Percentiles rank a stretch among this genome's conserved stretches.
These are phyloP conservation scores for Menidia menidia DNA, from an alignment of 2,797 vertebrate species.

Conservation along the genomic window DNA sequence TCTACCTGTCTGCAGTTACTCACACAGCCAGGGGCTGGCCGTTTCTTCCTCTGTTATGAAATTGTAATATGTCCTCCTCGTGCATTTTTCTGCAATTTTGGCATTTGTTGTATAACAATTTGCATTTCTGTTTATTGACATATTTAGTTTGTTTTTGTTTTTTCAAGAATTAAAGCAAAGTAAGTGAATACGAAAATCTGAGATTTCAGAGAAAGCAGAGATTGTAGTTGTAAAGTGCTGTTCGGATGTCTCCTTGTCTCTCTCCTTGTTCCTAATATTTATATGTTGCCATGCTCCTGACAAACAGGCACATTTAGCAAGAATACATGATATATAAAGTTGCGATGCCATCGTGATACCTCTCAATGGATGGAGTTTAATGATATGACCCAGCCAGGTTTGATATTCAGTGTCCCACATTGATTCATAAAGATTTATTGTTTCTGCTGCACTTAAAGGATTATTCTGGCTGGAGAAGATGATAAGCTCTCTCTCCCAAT, in stretches of 20 bases:
- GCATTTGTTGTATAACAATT: constrained; percentile 32
- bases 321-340: constrained; percentile 5
- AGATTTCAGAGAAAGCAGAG: constrained; percentile 8
- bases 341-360: constrained; percentile 12
- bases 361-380: constrained; percentile 31
- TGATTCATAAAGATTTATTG: constrained; percentile 41
- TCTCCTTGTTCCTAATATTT: constrained; percentile 5
- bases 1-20: constrained; percentile 77
- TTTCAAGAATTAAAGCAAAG: constrained; percentile 37
- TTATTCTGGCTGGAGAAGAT: constrained; percentile 25
- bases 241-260: constrained; percentile 16
- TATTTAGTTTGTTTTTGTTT: not conserved
- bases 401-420: constrained; percentile 32
- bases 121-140: constrained; percentile 1
- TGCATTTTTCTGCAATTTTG: constrained; percentile 40
- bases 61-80: constrained; percentile 59
- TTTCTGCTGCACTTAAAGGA: constrained; percentile 27
- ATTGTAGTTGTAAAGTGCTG: constrained; percentile 6
- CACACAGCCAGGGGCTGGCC: constrained; percentile 78
- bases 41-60: constrained; percentile 59
- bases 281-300: not conserved
- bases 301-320: constrained; percentile 29
- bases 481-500: constrained; percentile 19
- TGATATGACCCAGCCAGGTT: constrained; percentile 20
- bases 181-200: constrained; percentile 31